Conservation (phyloP, 2,888 invertebrate species). For the Drosophila tanythrix region DNA sequence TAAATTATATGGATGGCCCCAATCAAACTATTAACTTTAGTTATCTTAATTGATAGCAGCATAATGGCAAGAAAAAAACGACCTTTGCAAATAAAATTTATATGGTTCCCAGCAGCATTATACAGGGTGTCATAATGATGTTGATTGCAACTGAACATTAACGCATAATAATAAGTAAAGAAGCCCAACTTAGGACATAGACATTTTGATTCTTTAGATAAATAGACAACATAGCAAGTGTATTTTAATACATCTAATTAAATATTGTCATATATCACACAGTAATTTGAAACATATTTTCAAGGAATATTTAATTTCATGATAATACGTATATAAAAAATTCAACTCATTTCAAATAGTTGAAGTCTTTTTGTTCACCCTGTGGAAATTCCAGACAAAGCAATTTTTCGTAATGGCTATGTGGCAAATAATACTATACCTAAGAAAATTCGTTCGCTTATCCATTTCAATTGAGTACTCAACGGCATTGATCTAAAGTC, state of each 20-base stretch:
- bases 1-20: slow-evolving; percentile 58
- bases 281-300: background rate
- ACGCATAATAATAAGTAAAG: background rate
- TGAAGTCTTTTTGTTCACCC: background rate
- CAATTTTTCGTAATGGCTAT: background rate
- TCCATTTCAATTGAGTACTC: background rate
- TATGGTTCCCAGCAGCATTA: slow-evolving; percentile 2
- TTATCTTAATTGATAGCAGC: slow-evolving; percentile 54
- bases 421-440: background rate
- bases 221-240: background rate
- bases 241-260: background rate
- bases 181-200: background rate
- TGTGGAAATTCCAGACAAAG: background rate
- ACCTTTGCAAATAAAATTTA: slow-evolving; percentile 22
- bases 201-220: background rate
- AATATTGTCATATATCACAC: background rate
- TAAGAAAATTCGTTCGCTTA: background rate
- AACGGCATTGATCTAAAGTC: background rate
- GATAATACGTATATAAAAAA: background rate
- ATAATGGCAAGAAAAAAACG: slow-evolving; percentile 33
- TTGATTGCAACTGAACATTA: background rate
- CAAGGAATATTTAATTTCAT: background rate
- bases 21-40: slow-evolving; percentile 28
- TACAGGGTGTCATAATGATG: slow-evolving; percentile 1
- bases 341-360: background rate